phyloP scores from a whole-genome alignment of 2,888 invertebrate species.

The Uropetala carovei region DNA sequence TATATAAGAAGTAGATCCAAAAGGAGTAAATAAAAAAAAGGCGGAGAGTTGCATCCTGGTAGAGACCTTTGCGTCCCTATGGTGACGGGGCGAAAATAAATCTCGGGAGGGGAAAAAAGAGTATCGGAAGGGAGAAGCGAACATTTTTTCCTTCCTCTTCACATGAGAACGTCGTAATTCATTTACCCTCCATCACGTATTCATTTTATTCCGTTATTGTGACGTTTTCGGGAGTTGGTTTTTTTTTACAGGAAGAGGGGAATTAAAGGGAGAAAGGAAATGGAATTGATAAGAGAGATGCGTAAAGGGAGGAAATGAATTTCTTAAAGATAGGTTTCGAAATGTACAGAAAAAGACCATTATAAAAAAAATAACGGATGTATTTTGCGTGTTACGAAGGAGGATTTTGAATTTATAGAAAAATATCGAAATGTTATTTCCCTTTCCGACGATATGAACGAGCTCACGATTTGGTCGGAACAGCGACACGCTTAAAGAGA shows the following conservation, averaged over 20 bases:
- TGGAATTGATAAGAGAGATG: background rate
- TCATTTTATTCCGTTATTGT: background rate
- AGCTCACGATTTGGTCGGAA: no score
- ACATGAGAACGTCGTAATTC: slow-evolving; percentile 39
- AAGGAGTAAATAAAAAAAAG: no score
- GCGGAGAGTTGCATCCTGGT: no score
- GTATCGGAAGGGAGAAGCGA: background rate
- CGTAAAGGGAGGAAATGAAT: background rate
- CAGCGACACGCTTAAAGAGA: no score
- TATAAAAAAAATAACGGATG: no score
- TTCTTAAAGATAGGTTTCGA: background rate
- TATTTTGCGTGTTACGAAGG: no score
- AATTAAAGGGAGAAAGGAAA: background rate
- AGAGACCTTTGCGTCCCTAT: background rate
- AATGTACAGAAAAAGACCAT: no score
- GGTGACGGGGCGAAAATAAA: background rate
- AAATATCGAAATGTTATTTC: no score
- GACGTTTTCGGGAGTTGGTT: background rate
- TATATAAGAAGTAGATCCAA: no score
- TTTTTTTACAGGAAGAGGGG: background rate
- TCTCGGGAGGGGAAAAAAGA: background rate
- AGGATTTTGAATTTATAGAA: no score
- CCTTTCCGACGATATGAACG: no score
- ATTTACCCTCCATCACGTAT: slow-evolving; percentile 18
- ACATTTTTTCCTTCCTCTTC: background rate